Evolutionary conservation across 1,140 invertebrate genomes (phyloP).

Genomic region (Phortica variegata): DNA sequence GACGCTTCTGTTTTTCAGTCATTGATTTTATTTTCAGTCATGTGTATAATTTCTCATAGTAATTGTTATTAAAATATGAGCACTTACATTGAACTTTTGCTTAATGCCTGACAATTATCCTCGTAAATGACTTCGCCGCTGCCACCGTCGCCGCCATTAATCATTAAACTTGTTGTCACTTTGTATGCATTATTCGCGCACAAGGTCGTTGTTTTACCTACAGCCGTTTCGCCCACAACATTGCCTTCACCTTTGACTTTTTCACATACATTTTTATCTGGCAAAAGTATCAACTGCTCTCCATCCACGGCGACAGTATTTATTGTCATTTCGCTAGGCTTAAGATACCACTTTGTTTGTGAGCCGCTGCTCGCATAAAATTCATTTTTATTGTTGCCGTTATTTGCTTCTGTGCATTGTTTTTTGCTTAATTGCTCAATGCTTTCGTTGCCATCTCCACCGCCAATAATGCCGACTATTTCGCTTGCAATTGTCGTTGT

Average conservation of each 20-base stretch:
- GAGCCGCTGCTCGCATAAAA: slow-evolving; percentile 27
- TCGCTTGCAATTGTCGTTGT: not conserved
- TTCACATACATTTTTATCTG: too few relatives aligned
- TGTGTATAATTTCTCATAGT: too few relatives aligned
- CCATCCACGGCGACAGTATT: not conserved
- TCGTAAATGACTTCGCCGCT: not conserved
- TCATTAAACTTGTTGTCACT: slow-evolving; percentile 3
- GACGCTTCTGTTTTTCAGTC: too few relatives aligned
- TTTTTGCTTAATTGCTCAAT: slow-evolving; percentile 14
- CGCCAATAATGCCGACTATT: too few relatives aligned
- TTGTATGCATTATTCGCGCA: slow-evolving; percentile 3
- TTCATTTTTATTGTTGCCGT: too few relatives aligned
- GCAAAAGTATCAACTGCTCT: too few relatives aligned
- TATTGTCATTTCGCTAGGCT: slow-evolving; percentile 10
- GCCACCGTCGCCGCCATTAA: not conserved
- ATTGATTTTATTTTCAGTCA: too few relatives aligned
- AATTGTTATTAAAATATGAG: too few relatives aligned
- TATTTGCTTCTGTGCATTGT: not conserved
- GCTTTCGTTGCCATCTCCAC: too few relatives aligned
- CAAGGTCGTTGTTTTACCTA: slow-evolving; percentile 6
- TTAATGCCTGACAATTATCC: slow-evolving; percentile 2
- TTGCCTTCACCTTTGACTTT: too few relatives aligned
- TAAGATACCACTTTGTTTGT: slow-evolving; percentile 39
- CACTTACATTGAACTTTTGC: slow-evolving; percentile 11
- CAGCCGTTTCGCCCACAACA: too few relatives aligned